phyloP scores from a whole-genome alignment of 1,140 invertebrate genomes.

The Drosophila tropicalis region DNA sequence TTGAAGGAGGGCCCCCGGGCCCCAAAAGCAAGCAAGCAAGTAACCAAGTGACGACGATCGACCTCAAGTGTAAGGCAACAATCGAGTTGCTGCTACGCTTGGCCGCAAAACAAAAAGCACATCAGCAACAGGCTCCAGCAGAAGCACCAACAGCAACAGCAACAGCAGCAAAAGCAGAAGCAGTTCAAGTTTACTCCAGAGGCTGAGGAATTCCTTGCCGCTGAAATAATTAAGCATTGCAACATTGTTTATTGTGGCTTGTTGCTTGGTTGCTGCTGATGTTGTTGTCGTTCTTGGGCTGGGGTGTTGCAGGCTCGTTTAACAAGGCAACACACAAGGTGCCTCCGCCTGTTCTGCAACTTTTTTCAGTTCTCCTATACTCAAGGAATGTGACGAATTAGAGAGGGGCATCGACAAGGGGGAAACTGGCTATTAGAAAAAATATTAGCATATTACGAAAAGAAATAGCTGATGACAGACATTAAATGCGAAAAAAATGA shows the following conservation, averaged over 20 bases:
- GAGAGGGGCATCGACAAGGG: background rate
- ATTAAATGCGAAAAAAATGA: background rate
- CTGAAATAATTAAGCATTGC: conserved; percentile 82
- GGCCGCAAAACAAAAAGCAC: conserved; percentile 52
- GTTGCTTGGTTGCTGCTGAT: conserved; percentile 46
- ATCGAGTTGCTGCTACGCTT: conserved; percentile 69
- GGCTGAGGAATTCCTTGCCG: conserved; percentile 76
- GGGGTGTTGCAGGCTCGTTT: conserved; percentile 80
- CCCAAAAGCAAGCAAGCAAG: background rate
- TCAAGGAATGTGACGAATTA: conserved; percentile 16
- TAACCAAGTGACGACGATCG: conserved; percentile 43
- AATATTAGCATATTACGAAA: conserved; percentile 11
- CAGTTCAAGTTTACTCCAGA: conserved; percentile 71
- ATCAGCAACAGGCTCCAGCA: conserved; percentile 46
- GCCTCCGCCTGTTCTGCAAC: conserved; percentile 71
- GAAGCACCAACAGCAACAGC: conserved; percentile 41
- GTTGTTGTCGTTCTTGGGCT: conserved; percentile 43
- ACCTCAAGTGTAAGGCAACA: conserved; percentile 75
- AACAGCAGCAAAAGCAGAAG: conserved; percentile 54
- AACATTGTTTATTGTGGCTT: conserved; percentile 78
- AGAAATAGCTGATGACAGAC: background rate
- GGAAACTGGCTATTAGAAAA: conserved; percentile 9
- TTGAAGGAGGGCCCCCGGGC: conserved; percentile 38
- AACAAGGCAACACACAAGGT: conserved; percentile 74
- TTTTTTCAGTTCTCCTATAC: conserved; percentile 49